These are phyloP conservation scores for Reticulitermes speratus DNA, from an alignment of 1,140 invertebrate species.

Conservation along the genomic window DNA sequence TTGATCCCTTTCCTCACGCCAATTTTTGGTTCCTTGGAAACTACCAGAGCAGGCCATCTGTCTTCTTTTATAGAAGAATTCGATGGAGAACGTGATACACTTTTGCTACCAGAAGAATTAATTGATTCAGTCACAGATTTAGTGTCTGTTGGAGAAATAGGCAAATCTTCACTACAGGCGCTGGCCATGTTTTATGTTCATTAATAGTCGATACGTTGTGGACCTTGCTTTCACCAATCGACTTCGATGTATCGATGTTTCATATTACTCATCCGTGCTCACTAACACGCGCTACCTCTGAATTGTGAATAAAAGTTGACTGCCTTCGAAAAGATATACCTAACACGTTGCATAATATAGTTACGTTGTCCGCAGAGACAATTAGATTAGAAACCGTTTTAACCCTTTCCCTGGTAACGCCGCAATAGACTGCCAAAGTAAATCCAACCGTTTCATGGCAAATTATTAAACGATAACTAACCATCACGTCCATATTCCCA, in stretches of 20 bases:
- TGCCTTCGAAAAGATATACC: no score
- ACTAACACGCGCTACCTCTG: no score
- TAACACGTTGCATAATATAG: no score
- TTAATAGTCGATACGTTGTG: neutral
- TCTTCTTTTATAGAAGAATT: conserved; percentile 54
- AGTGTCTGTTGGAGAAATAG: conserved; percentile 53
- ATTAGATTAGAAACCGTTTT: no score
- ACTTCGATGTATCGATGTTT: neutral
- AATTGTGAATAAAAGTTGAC: no score
- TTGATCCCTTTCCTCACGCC: neutral
- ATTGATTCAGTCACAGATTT: conserved; percentile 47
- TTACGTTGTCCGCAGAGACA: no score
- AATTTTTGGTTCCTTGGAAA: conserved; percentile 49
- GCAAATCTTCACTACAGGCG: conserved; percentile 52
- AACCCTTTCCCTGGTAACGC: no score
- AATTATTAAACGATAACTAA: no score
- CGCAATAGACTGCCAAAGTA: no score
- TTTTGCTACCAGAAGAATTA: conserved; percentile 50
- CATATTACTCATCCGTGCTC: no score
- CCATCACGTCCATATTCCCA: no score
- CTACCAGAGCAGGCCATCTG: conserved; percentile 54
- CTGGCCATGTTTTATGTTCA: conserved; percentile 50
- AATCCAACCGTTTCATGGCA: no score
- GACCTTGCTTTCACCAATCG: neutral
- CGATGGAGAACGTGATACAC: conserved; percentile 53